phyloP scores from a whole-genome alignment of 2,888 invertebrate genomes.

The Allolobophora icterica region DNA sequence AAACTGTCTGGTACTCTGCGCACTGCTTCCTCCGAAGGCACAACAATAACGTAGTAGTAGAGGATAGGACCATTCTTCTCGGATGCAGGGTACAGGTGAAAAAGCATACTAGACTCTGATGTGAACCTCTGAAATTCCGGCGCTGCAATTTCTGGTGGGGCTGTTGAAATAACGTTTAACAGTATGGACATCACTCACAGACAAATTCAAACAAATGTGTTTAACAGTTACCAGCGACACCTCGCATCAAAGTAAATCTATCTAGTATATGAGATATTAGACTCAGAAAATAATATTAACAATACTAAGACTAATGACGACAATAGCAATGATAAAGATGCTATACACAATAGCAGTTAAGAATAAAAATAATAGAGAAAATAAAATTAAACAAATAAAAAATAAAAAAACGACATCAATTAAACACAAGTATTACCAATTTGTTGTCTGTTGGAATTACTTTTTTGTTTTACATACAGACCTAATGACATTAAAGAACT shows the following conservation, averaged over 20 bases:
- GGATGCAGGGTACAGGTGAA: conserved; percentile 72
- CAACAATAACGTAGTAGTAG: conserved; percentile 93
- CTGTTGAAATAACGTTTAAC: conserved; percentile 33
- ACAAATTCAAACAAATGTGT: not conserved
- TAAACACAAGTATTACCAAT: too few species aligned
- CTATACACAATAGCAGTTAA: too few species aligned
- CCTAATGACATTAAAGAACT: too few species aligned
- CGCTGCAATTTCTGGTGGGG: conserved; percentile 45
- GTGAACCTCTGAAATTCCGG: conserved; percentile 41
- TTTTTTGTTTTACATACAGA: not conserved
- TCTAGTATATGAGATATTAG: too few species aligned
- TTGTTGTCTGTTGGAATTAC: too few species aligned
- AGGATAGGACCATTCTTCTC: conserved; percentile 98
- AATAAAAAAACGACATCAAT: too few species aligned
- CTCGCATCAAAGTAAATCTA: not conserved
- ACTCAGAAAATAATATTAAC: too few species aligned
- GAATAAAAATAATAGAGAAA: too few species aligned
- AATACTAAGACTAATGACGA: too few species aligned
- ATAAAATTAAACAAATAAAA: too few species aligned
- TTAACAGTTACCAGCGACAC: not conserved
- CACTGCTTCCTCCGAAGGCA: conserved; percentile 73
- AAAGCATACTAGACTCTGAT: conserved; percentile 46
- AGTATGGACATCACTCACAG: not conserved
- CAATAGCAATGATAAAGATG: too few species aligned
- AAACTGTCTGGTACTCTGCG: conserved; percentile 84